Evolutionary conservation across 2,888 invertebrate genomes (phyloP).

Genomic region (Macrophya annulata): DNA sequence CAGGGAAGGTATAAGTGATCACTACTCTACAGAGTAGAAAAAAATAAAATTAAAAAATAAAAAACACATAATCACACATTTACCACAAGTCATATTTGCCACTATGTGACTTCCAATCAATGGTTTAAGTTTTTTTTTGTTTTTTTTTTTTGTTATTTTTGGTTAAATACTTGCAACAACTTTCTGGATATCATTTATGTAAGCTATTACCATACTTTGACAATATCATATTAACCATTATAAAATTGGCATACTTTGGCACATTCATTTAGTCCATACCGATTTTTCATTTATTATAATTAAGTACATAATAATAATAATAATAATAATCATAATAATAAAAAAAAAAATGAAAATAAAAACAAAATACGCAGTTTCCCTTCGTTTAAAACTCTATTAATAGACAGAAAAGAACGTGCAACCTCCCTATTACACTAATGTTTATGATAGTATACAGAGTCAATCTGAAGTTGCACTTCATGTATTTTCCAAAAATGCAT

Average conservation of each 20-base stretch:
- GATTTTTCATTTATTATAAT: slow-evolving; percentile 52
- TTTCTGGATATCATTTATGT: slow-evolving; percentile 51
- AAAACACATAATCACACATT: slow-evolving; percentile 36
- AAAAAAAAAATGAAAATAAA: background rate
- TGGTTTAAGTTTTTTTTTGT: slow-evolving; percentile 42
- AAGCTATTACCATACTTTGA: slow-evolving; percentile 43
- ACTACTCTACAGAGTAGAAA: slow-evolving; percentile 41
- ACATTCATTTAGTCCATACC: slow-evolving; percentile 48
- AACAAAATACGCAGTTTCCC: slow-evolving; percentile 8
- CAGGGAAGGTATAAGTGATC: slow-evolving; percentile 54
- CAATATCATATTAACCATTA: slow-evolving; percentile 47
- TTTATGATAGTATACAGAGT: slow-evolving; percentile 48
- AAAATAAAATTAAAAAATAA: background rate
- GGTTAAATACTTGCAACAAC: slow-evolving; percentile 38
- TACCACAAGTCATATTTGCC: slow-evolving; percentile 47
- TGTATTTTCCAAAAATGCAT: slow-evolving; percentile 36
- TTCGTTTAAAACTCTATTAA: slow-evolving; percentile 31
- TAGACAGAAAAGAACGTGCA: slow-evolving; percentile 31
- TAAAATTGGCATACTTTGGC: slow-evolving; percentile 53
- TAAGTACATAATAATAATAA: slow-evolving; percentile 50
- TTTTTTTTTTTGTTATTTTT: slow-evolving; percentile 2
- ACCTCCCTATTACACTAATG: slow-evolving; percentile 43
- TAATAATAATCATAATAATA: slow-evolving; percentile 19
- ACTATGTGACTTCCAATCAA: slow-evolving; percentile 51
- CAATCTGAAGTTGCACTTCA: slow-evolving; percentile 52